These are phyloP conservation scores for Hemiprocne comata DNA, from an alignment of 2,113 vertebrate genomes.

Conservation along the genomic window DNA sequence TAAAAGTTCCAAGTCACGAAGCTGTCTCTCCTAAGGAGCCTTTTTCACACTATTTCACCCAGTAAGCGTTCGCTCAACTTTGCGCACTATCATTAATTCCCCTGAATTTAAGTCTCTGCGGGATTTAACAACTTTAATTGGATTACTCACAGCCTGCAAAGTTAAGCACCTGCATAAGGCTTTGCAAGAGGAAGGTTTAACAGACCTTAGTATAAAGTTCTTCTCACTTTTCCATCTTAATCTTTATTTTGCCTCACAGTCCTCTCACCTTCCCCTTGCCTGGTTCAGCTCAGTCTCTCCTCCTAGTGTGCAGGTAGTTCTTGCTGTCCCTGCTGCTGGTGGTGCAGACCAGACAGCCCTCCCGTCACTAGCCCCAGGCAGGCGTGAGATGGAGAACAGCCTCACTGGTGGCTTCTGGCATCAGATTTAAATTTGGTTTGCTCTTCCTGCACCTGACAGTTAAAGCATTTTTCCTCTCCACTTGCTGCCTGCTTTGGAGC, in stretches of 20 bases:
- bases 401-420: not conserved
- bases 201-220: conserved; percentile 56
- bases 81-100: conserved; percentile 57
- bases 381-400: not conserved
- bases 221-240: conserved; percentile 56
- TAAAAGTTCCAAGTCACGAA: conserved; percentile 37
- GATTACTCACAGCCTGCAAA: conserved; percentile 64
- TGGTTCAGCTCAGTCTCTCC: not conserved
- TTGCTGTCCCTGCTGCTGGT: not conserved
- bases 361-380: not conserved
- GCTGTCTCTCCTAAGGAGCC: not conserved
- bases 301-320: not conserved
- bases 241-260: conserved; percentile 15
- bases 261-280: conserved; percentile 28
- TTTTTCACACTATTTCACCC: conserved; percentile 26
- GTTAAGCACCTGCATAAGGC: conserved; percentile 59
- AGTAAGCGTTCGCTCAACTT: conserved; percentile 57
- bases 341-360: not conserved
- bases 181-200: conserved; percentile 56
- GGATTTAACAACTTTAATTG: conserved; percentile 61
- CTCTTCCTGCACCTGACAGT: not conserved
- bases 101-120: conserved; percentile 41
- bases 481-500: not conserved
- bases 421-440: not conserved
- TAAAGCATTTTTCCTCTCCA: accelerated